phyloP scores from a whole-genome alignment of 1,140 invertebrate species.

The Papilio glaucus region DNA sequence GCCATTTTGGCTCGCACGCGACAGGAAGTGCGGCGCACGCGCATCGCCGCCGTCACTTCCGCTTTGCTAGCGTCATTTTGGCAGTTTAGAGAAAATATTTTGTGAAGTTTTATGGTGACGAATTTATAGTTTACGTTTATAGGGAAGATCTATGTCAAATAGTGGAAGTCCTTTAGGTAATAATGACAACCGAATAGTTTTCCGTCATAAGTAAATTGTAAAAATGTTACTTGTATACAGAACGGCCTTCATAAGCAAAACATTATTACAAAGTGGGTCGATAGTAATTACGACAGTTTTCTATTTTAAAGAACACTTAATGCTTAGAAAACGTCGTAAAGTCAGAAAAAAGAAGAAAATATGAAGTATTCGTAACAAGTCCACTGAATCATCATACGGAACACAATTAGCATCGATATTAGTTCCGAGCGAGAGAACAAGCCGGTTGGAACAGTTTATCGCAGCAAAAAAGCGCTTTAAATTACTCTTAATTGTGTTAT shows the following conservation, averaged over 20 bases:
- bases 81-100: constrained; percentile 71
- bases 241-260: no score
- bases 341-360: neutral
- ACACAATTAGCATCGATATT: constrained; percentile 45
- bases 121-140: constrained; percentile 19
- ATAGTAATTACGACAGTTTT: no score
- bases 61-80: constrained; percentile 55
- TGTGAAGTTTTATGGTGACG: constrained; percentile 50
- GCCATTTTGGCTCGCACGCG: constrained; percentile 73
- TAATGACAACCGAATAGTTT: no score
- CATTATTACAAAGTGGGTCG: no score
- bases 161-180: no score
- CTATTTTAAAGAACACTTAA: no score
- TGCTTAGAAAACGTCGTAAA: neutral
- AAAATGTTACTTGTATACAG: no score
- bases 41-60: constrained; percentile 71
- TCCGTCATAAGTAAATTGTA: no score
- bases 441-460: constrained; percentile 55
- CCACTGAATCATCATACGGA: neutral
- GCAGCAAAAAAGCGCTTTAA: constrained; percentile 60
- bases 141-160: neutral
- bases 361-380: neutral
- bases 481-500: constrained; percentile 72
- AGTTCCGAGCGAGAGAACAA: constrained; percentile 52
- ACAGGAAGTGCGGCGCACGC: constrained; percentile 69